These are phyloP conservation scores for Triops cancriformis DNA, from an alignment of 1,140 invertebrate species.

Conservation along the genomic window DNA sequence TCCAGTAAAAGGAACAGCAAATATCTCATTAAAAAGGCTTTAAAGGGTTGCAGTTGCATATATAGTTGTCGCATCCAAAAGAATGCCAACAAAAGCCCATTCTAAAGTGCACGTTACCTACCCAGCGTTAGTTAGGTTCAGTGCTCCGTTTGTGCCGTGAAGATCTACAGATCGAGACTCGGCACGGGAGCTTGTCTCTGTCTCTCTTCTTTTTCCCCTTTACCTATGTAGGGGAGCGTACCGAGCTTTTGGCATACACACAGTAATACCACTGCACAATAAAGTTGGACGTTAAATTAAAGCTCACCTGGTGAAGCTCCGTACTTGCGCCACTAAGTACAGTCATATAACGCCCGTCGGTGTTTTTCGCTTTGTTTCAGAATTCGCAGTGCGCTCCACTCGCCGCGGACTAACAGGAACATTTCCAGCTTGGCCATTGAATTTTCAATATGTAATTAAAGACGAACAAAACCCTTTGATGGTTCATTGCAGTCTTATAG, in stretches of 20 bases:
- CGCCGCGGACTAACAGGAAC: not conserved
- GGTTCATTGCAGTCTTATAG: not conserved
- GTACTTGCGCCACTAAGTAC: not conserved
- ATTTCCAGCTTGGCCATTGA: not conserved
- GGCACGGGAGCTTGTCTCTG: not conserved
- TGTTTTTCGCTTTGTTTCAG: not conserved
- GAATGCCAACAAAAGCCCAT: not conserved
- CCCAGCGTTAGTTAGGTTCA: not conserved
- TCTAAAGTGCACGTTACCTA: not conserved
- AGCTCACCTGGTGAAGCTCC: not conserved
- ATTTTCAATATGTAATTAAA: not conserved
- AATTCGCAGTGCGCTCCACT: not conserved
- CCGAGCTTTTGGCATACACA: not conserved
- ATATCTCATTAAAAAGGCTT: not conserved
- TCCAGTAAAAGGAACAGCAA: not conserved
- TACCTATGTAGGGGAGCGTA: not conserved
- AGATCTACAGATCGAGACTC: not conserved
- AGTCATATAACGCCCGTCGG: not conserved
- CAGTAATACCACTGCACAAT: not conserved
- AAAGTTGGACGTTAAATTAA: not conserved
- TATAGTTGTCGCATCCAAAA: not conserved
- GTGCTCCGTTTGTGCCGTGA: not conserved
- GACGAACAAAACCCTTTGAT: not conserved
- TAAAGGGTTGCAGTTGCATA: constrained; percentile 9
- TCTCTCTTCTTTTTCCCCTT: not conserved